Percentiles rank a stretch among this genome's conserved stretches.
phyloP scores from a whole-genome alignment of 1,140 invertebrate species.

The Caenorhabditis elegans region WBcel235 BX284602.5:4791001-4791500 shows the following conservation, averaged over 20 bases:
- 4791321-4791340: too few relatives aligned
- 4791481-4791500: neutral
- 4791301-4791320: neutral
- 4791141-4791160: neutral
- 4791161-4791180: too few relatives aligned
- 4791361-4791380: too few relatives aligned
- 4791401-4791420: too few relatives aligned
- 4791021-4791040: slow-evolving; percentile 4
- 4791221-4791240: neutral
- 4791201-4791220: neutral
- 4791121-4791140: neutral
- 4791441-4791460: neutral
- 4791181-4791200: neutral
- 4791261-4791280: slow-evolving; percentile 15
- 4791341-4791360: too few relatives aligned
- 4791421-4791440: too few relatives aligned
- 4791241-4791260: slow-evolving; percentile 1
- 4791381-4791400: too few relatives aligned
- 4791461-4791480: neutral
- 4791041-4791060: neutral
- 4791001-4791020: neutral
- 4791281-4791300: slow-evolving; percentile 18
- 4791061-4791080: slow-evolving; percentile 18
- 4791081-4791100: neutral
- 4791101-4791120: neutral